A percentile compares a stretch with the other conserved stretches of the same genome.
Conservation (phyloP, 2,888 invertebrate genomes). For the Abrostola tripartita region DNA sequence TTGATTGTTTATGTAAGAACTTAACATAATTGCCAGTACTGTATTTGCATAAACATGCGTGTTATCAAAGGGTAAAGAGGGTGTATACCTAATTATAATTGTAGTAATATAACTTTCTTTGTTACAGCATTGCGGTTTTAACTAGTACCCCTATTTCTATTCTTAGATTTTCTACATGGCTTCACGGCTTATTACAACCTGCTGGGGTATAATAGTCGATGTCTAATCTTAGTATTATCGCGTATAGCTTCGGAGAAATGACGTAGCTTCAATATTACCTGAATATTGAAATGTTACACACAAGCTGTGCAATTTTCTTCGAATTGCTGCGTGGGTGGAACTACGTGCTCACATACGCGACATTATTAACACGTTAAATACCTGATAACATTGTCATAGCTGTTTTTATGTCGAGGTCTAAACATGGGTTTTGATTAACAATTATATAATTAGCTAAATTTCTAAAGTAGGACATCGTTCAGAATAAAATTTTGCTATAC, state of each 20-base stretch:
- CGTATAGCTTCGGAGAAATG: not conserved
- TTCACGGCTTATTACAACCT: too few relatives aligned
- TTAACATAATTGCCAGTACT: not conserved
- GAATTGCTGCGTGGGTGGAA: not conserved
- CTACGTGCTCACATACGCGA: not conserved
- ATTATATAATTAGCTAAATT: too few relatives aligned
- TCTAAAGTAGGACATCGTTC: too few relatives aligned
- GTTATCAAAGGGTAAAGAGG: not conserved
- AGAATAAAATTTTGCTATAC: too few relatives aligned
- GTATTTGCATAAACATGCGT: not conserved
- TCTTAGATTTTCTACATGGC: too few relatives aligned
- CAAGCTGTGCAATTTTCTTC: not conserved
- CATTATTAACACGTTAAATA: not conserved
- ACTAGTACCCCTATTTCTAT: not conserved
- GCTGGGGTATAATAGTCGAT: too few relatives aligned
- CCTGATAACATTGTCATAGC: not conserved
- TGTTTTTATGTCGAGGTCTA: too few relatives aligned
- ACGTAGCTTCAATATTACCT: not conserved
- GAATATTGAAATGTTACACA: not conserved
- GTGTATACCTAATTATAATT: not conserved
- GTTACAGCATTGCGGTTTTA: not conserved
- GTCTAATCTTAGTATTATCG: not conserved
- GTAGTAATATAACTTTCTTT: not conserved
- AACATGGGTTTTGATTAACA: too few relatives aligned
- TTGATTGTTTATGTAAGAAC: not conserved